Evolutionary conservation across 2,113 vertebrate species (phyloP).

Genomic region (Forbesichthys papilliferus): DNA sequence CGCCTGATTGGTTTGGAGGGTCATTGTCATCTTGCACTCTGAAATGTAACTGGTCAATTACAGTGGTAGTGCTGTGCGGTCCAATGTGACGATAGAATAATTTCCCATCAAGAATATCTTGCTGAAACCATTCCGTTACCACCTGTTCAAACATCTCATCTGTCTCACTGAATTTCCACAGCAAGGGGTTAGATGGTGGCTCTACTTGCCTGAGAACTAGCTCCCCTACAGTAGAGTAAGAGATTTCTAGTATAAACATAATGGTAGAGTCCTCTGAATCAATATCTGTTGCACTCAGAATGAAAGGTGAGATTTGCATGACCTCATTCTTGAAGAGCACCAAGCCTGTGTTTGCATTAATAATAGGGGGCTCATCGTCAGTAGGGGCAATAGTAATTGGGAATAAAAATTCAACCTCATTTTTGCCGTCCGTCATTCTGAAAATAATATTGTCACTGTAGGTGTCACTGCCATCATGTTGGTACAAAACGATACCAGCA

Average conservation of each 20-base stretch:
- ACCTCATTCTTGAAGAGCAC: slow-evolving; percentile 76
- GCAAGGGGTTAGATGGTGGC: slow-evolving; percentile 57
- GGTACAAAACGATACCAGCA: slow-evolving; percentile 77
- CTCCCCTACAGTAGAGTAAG: slow-evolving; percentile 67
- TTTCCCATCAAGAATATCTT: slow-evolving; percentile 81
- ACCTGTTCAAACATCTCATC: slow-evolving; percentile 81
- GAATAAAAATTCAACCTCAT: slow-evolving; percentile 83
- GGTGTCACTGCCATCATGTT: slow-evolving; percentile 81
- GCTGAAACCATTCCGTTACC: slow-evolving; percentile 82
- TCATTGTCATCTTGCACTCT: slow-evolving; percentile 81
- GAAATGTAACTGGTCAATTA: slow-evolving; percentile 73
- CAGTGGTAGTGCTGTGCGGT: slow-evolving; percentile 67
- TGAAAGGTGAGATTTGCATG: slow-evolving; percentile 81
- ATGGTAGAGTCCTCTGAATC: slow-evolving; percentile 82
- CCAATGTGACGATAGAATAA: slow-evolving; percentile 80
- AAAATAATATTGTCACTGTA: slow-evolving; percentile 85
- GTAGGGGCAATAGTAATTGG: slow-evolving; percentile 79
- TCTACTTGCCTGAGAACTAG: slow-evolving; percentile 77
- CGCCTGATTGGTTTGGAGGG: slow-evolving; percentile 81
- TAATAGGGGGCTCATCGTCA: slow-evolving; percentile 79
- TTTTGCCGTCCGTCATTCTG: slow-evolving; percentile 76
- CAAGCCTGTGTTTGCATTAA: slow-evolving; percentile 78
- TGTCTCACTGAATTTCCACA: slow-evolving; percentile 74
- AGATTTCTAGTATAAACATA: slow-evolving; percentile 71
- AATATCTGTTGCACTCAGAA: slow-evolving; percentile 80